Percentiles rank a stretch among this genome's conserved stretches.
phyloP scores from a whole-genome alignment of 1,140 invertebrate species.

The Drosophila watanabei region DNA sequence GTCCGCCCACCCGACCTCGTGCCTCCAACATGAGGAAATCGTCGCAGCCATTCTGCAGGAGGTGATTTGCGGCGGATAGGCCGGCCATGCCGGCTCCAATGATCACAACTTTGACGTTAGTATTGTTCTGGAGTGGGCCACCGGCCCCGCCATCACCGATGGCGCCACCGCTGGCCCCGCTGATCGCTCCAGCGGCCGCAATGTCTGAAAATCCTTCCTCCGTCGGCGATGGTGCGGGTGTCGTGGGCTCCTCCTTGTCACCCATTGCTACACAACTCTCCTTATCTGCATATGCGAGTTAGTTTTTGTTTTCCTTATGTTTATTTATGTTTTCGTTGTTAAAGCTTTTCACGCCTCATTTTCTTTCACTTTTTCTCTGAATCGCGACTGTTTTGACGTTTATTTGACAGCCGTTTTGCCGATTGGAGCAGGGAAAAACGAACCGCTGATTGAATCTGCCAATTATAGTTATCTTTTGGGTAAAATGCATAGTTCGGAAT shows the following conservation, averaged over 20 bases:
- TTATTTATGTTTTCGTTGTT: slow-evolving; percentile 21
- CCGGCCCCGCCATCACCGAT: slow-evolving; percentile 14
- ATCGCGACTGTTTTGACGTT: slow-evolving; percentile 70
- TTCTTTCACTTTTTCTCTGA: slow-evolving; percentile 39
- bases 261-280: slow-evolving; percentile 47
- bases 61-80: slow-evolving; percentile 93
- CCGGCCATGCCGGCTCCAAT: slow-evolving; percentile 95
- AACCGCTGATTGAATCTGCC: slow-evolving; percentile 24
- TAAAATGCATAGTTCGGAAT: not conserved
- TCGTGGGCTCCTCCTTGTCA: slow-evolving; percentile 69
- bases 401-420: slow-evolving; percentile 53
- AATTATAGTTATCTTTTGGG: not conserved
- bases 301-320: not conserved
- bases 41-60: slow-evolving; percentile 92
- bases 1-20: slow-evolving; percentile 91
- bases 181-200: slow-evolving; percentile 28
- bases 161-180: slow-evolving; percentile 8
- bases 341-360: slow-evolving; percentile 47
- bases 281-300: slow-evolving; percentile 46
- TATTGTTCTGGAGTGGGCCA: slow-evolving; percentile 17
- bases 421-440: not conserved
- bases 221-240: slow-evolving; percentile 77
- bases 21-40: slow-evolving; percentile 94
- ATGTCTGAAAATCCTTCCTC: slow-evolving; percentile 63
- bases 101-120: slow-evolving; percentile 90